Evolutionary conservation across 2,113 vertebrate species (phyloP).

Genomic region (Erpornis zantholeuca): DNA sequence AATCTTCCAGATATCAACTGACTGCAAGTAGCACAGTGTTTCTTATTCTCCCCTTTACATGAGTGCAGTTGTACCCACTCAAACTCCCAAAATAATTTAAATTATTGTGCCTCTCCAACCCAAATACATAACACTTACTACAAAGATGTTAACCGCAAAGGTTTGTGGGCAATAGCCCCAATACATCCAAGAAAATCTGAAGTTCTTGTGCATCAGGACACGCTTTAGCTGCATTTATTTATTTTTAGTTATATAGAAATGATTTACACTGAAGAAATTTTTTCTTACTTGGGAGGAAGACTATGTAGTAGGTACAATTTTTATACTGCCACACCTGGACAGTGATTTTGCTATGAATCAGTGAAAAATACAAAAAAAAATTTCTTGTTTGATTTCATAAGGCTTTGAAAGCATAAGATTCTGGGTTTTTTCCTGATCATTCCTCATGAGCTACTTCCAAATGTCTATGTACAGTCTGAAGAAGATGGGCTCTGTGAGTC

Average conservation of each 20-base stretch:
- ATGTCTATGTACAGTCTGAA: neutral
- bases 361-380: neutral
- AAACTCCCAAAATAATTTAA: neutral
- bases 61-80: fast-evolving
- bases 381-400: neutral
- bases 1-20: neutral
- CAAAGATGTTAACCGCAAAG: neutral
- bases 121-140: neutral
- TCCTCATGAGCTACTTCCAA: neutral
- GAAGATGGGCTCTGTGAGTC: neutral
- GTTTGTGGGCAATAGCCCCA: neutral
- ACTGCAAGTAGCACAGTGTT: neutral
- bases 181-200: neutral
- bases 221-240: neutral
- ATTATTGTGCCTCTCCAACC: neutral
- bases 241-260: neutral
- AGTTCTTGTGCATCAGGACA: neutral
- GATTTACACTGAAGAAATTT: fast-evolving
- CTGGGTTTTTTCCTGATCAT: neutral
- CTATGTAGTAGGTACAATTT: neutral
- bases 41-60: neutral
- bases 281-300: neutral
- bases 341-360: neutral
- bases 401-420: neutral
- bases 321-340: neutral